Percentiles rank a stretch among this genome's conserved stretches.
Evolutionary conservation across 2,113 vertebrate genomes (phyloP).

Genomic region (Pelmatolapia mariae): DNA sequence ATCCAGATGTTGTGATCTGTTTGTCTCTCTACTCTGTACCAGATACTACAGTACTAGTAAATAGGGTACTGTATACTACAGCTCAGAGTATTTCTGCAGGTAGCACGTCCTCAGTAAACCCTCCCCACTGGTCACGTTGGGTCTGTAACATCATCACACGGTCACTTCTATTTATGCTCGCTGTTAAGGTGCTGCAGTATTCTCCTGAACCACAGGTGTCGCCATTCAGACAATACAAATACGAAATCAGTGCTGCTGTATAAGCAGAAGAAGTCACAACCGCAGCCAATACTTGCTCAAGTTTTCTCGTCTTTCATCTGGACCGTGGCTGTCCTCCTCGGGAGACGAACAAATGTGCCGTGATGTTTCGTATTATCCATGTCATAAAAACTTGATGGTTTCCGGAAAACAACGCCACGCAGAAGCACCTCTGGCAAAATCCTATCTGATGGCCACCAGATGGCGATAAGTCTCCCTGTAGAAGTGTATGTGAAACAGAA

Average conservation of each 20-base stretch:
- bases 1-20: background rate
- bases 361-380: background rate
- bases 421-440: background rate
- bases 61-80: no score
- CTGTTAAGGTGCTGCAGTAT: background rate
- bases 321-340: background rate
- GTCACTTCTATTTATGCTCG: background rate
- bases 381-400: background rate
- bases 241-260: no score
- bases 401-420: background rate
- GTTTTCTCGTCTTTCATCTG: background rate
- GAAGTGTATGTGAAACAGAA: background rate
- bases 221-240: no score
- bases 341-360: background rate
- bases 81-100: background rate
- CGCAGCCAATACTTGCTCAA: background rate
- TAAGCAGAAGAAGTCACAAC: background rate
- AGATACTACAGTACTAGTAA: background rate
- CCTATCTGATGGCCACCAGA: background rate
- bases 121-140: background rate
- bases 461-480: background rate
- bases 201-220: background rate
- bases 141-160: background rate
- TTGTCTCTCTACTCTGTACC: background rate
- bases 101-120: background rate